These are phyloP conservation scores for Zoroaster sp. DNA, from an alignment of 53 echinoderm and acorn worm species.

Conservation along the genomic window DNA sequence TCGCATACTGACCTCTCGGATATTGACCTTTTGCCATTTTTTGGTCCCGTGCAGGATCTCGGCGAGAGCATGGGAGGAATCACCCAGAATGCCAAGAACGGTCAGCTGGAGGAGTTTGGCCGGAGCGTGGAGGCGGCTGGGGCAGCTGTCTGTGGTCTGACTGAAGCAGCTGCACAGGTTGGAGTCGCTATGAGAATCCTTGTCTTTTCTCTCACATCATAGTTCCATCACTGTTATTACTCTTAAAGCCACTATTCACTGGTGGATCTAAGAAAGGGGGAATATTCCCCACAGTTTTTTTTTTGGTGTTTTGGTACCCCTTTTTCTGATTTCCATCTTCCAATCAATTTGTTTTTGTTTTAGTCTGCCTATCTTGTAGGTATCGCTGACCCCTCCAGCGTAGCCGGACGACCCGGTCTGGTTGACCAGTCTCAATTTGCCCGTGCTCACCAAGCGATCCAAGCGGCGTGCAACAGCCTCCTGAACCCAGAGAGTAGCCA, in stretches of 20 bases:
- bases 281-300: too few species aligned
- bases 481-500: conserved; percentile 91
- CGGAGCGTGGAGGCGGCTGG: conserved; percentile 84
- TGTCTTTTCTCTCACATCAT: neutral
- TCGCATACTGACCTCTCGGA: neutral
- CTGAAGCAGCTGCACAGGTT: conserved; percentile 93
- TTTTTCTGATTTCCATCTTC: too few species aligned
- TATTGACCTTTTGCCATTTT: neutral
- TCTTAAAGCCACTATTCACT: too few species aligned
- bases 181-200: neutral
- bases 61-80: conserved; percentile 98
- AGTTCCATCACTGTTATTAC: too few species aligned
- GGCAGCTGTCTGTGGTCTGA: conserved; percentile 85
- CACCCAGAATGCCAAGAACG: conserved; percentile 91
- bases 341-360: too few species aligned
- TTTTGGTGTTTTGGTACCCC: too few species aligned
- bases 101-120: conserved; percentile 90
- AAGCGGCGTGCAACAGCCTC: conserved; percentile 88
- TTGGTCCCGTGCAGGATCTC: conserved; percentile 58
- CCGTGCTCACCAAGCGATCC: conserved; percentile 91
- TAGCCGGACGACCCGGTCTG: conserved; percentile 92
- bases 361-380: conserved; percentile 94
- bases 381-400: conserved; percentile 96
- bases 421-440: conserved; percentile 97
- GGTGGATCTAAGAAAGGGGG: too few species aligned